Evolutionary conservation across 2,888 invertebrate genomes (phyloP), one percentile per base, ranked within the genome.

Genomic region (Drosophila ezoana): DNA sequence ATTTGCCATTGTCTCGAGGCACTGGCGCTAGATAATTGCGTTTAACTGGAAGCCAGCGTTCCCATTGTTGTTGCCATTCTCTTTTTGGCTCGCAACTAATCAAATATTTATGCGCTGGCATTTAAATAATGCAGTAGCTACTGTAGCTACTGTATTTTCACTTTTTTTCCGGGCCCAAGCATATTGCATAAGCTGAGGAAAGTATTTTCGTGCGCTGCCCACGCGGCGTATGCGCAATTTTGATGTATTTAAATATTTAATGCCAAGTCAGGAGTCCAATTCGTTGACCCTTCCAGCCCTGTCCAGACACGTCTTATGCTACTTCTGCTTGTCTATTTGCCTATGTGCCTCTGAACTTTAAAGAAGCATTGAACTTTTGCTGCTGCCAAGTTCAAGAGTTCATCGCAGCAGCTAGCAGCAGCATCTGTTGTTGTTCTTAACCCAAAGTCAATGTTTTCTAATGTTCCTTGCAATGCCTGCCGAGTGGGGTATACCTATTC

Each of bases 371-470:
- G 89, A 85, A 87, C 87, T 75, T 62, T 69, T 62, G 57, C 56
- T 35, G 73, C 48, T 72, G 66, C 72, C 76, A 79, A 87, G 87
- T 85, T 85, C 82, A 87, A 77, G 70, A 81, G 89, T 89, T 85
- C 89, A 86, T 44, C 74, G 65, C 10, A 52, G 65, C 10, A 49
- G 23, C 56, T 63, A 47, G 41, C 72, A 60, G 43, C 79, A 83
- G 73, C 85, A 82, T 75, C 88, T 83, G 74, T 51, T 69, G 63
- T 51, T 56, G 40, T 58, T 40, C 59, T 59, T 58, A 56, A 51
- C 60, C 58, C 51, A 61, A 65, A 57, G 52, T 62, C 61, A 67
- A 79, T 69, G 69, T 33, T 60, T 69, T 72, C 44, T 49, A 41
- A 33, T 32, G 18, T 2, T 18, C 18, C 18, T 18, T 18, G 18